A percentile compares a stretch with the other conserved stretches of the same genome.
phyloP scores from a whole-genome alignment of 2,888 invertebrate genomes.

The Pachydiplax longipennis region DNA sequence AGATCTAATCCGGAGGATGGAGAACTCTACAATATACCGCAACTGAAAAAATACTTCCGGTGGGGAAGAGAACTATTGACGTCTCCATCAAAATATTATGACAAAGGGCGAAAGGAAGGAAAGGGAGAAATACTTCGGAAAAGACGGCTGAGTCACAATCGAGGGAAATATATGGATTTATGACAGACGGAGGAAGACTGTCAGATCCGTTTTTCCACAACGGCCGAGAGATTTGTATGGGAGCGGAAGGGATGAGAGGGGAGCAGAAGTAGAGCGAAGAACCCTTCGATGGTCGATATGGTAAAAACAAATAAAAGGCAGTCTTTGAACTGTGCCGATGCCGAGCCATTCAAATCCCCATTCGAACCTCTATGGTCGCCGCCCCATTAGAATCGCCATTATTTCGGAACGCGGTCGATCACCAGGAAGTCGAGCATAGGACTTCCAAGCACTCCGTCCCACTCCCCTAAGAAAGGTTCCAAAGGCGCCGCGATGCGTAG shows the following conservation, averaged over 20 bases:
- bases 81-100: neutral
- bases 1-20: too few species aligned
- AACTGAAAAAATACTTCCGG: too few species aligned
- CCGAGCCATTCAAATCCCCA: neutral
- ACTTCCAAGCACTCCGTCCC: neutral
- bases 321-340: slow-evolving; percentile 32
- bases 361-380: slow-evolving; percentile 47
- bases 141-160: neutral
- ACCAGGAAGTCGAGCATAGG: neutral
- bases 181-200: neutral
- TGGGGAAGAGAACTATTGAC: too few species aligned
- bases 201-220: neutral
- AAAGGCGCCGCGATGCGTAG: neutral
- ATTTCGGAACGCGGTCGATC: slow-evolving; percentile 40
- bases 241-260: neutral
- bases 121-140: neutral
- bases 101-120: neutral
- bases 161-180: neutral
- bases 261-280: slow-evolving; percentile 48
- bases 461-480: neutral
- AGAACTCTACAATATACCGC: too few species aligned
- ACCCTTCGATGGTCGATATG: slow-evolving; percentile 56
- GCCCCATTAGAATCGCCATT: slow-evolving; percentile 48
- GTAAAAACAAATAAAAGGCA: neutral
- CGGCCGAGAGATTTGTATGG: neutral